Evolutionary conservation across 2,797 vertebrate species (phyloP), one percentile per base, ranked within the genome.

Genomic region (Sebastes umbrosus): DNA sequence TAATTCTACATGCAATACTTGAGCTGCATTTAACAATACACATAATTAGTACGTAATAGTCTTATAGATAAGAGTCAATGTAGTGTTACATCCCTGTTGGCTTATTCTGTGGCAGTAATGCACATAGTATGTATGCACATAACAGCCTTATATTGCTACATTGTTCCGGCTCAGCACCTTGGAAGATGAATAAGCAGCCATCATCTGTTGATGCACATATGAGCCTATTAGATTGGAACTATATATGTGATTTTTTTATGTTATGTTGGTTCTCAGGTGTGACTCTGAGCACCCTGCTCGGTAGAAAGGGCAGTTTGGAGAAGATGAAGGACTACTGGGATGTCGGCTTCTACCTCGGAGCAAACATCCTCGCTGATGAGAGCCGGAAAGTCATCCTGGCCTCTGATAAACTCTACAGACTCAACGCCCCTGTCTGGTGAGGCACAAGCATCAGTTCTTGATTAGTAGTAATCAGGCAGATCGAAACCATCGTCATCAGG

Each of bases 251-350:
- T 54, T 43, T 43, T 14, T 18, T 71, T 29, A 0, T 20, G 4
- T 78, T 16, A 14, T 34, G 50, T 70, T 59, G 39, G 14, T 63
- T 4, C 80, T 16, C 84, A 99, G 98, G 97, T 57, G 95, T 97
- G 89, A 97, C 96, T 69, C 82, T 99, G 73, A 98, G 95, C 93
- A 96, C 94, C 32, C 91, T 98, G 84, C 94, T 98, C 4, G 97
- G 97, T 9, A 93, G 97, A 60, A 98, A 97, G 87, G 98, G 98
- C 65, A 96, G 94, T 66, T 86, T 96, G 86, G 97, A 96, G 93
- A 98, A 97, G 94, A 97, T 98, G 97, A 94, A 93, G 58, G 95
- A 97, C 75, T 99, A 99, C 92, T 98, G 98, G 97, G 97, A 99
- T 5, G 97, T 98, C 1, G 98, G 98, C 3, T 98, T 98, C 89